Conservation (phyloP, 2,797 vertebrate genomes). For the Oreochromis mossambicus region DNA sequence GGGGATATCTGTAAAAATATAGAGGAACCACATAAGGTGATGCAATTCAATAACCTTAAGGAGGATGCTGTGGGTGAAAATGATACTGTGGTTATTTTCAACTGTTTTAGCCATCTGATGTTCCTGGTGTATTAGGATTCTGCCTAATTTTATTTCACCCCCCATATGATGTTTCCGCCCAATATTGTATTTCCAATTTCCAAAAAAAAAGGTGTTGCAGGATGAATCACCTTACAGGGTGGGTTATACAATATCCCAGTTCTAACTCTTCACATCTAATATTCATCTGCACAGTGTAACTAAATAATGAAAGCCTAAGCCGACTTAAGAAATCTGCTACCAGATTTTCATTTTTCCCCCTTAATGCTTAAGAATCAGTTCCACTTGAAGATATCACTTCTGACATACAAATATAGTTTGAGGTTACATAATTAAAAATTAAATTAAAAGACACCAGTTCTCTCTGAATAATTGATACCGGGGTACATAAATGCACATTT, state of each 20-base stretch:
- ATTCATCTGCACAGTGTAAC: neutral
- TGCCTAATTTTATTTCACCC: constrained; percentile 16
- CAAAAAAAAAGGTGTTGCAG: constrained; percentile 46
- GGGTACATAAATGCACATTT: neutral
- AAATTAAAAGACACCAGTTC: neutral
- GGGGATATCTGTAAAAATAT: constrained; percentile 24
- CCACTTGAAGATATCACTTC: neutral
- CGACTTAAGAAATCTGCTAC: neutral
- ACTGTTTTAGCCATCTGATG: constrained; percentile 26
- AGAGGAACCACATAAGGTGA: neutral
- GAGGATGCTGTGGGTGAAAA: constrained; percentile 46
- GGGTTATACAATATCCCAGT: constrained; percentile 19
- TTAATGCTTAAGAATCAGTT: neutral
- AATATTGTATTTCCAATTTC: constrained; percentile 45
- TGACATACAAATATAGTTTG: neutral
- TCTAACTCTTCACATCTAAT: constrained; percentile 18
- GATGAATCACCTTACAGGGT: constrained; percentile 33
- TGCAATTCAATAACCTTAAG: constrained; percentile 9
- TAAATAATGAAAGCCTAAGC: neutral
- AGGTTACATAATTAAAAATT: neutral
- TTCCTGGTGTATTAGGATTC: neutral
- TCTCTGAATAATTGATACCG: neutral
- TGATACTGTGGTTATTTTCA: constrained; percentile 30
- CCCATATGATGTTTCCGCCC: constrained; percentile 38
- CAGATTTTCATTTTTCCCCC: neutral